These are phyloP conservation scores for Calephelis virginiensis DNA, from an alignment of 1,140 invertebrate species.

Conservation along the genomic window DNA sequence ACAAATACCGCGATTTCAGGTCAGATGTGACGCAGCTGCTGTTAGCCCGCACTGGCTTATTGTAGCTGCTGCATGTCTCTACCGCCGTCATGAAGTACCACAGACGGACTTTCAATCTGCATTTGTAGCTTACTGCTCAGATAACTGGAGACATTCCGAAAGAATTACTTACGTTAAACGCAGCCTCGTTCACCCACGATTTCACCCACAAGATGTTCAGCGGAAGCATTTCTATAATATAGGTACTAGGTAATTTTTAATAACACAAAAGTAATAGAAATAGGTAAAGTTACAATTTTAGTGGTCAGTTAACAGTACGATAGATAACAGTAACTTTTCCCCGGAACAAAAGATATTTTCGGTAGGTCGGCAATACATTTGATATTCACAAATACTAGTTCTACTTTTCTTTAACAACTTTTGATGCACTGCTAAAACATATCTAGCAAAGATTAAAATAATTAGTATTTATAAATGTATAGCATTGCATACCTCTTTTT, in stretches of 20 bases:
- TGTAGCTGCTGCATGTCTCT: constrained; percentile 53
- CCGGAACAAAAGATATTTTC: too few species aligned
- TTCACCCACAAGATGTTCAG: constrained; percentile 34
- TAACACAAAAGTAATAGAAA: too few species aligned
- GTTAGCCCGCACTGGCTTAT: constrained; percentile 62
- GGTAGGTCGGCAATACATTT: too few species aligned
- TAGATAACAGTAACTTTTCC: too few species aligned
- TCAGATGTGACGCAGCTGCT: constrained; percentile 58
- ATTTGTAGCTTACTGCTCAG: constrained; percentile 56
- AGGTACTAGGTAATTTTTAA: constrained; percentile 31
- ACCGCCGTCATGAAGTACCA: constrained; percentile 38
- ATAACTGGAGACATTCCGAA: constrained; percentile 49
- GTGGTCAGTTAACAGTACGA: too few species aligned
- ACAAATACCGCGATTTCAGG: constrained; percentile 27
- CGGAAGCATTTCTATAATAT: constrained; percentile 56
- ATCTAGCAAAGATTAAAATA: too few species aligned
- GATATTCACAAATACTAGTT: too few species aligned
- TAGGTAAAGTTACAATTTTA: too few species aligned
- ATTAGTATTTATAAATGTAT: too few species aligned
- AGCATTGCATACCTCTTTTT: too few species aligned
- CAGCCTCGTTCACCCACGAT: constrained; percentile 54
- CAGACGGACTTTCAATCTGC: constrained; percentile 42
- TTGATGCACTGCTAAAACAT: too few species aligned
- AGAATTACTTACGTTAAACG: constrained; percentile 57
- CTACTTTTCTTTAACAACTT: too few species aligned